These are phyloP conservation scores for Aporophyla nigra DNA, from an alignment of 2,888 invertebrate genomes.

Conservation along the genomic window DNA sequence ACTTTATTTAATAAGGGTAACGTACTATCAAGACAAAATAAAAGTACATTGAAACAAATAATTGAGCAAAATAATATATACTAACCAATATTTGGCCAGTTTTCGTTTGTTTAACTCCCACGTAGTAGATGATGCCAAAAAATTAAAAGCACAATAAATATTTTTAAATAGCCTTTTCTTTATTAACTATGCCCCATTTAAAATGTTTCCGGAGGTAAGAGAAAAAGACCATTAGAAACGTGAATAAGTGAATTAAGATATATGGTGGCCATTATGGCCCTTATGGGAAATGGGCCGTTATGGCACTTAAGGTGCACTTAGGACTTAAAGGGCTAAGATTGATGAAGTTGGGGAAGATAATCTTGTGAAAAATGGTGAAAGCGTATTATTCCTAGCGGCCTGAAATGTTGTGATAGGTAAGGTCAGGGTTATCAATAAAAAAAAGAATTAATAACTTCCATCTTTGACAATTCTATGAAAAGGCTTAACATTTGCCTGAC, in stretches of 20 bases:
- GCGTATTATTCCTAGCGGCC: not conserved
- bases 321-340: constrained; percentile 50
- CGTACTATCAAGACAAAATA: too few species aligned
- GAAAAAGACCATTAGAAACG: constrained; percentile 49
- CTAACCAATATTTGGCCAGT: not conserved
- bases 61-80: too few species aligned
- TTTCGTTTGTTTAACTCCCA: not conserved
- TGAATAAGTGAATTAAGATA: constrained; percentile 67
- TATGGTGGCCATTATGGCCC: constrained; percentile 56
- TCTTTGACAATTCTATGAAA: too few species aligned
- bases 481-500: too few species aligned
- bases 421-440: too few species aligned
- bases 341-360: constrained; percentile 38
- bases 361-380: not conserved
- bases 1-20: too few species aligned
- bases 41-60: too few species aligned
- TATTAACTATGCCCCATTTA: constrained; percentile 26
- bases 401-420: too few species aligned
- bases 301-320: constrained; percentile 63
- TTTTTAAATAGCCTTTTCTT: not conserved
- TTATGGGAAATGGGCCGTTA: constrained; percentile 57
- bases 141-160: constrained; percentile 2
- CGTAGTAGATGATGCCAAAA: not conserved
- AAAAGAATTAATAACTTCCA: too few species aligned
- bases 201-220: constrained; percentile 47